phyloP scores from a whole-genome alignment of 2,113 vertebrate species.

The Diphyllodes magnificus region DNA sequence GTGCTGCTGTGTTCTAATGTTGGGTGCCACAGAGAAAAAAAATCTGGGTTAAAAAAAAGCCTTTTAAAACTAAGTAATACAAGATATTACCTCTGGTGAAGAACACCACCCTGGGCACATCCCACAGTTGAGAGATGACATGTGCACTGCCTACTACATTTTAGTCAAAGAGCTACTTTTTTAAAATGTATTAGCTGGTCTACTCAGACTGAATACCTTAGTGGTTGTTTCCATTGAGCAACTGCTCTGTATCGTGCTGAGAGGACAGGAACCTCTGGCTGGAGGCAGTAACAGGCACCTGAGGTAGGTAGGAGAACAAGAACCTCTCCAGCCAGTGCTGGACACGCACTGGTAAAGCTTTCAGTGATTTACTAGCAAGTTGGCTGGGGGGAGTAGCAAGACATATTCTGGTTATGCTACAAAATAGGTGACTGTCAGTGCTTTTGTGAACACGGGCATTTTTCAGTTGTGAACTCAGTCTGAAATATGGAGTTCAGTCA shows the following conservation, averaged over 20 bases:
- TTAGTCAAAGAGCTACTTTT: not conserved
- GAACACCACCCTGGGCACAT: not conserved
- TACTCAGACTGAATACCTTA: not conserved
- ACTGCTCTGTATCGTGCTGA: fast-evolving
- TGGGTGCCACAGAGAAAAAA: not conserved
- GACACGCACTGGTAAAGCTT: not conserved
- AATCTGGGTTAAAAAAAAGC: not conserved
- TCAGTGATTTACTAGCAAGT: not conserved
- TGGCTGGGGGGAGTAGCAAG: not conserved
- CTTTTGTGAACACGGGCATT: not conserved
- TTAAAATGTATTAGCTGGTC: not conserved
- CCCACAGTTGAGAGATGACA: not conserved
- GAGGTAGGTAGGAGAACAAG: not conserved
- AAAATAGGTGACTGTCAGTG: not conserved
- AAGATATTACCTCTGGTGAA: not conserved
- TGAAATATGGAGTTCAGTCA: not conserved
- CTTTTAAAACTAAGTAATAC: not conserved
- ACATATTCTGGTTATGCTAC: not conserved
- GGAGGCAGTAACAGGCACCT: not conserved
- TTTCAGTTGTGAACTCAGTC: not conserved
- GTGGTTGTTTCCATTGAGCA: not conserved
- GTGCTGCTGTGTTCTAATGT: not conserved
- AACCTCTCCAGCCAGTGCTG: not conserved
- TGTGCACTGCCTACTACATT: not conserved
- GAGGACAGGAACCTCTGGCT: not conserved